Evolutionary conservation across 2,113 vertebrate genomes (phyloP), one percentile per base, ranked within the genome.

Genomic region (Anhinga rufa): DNA sequence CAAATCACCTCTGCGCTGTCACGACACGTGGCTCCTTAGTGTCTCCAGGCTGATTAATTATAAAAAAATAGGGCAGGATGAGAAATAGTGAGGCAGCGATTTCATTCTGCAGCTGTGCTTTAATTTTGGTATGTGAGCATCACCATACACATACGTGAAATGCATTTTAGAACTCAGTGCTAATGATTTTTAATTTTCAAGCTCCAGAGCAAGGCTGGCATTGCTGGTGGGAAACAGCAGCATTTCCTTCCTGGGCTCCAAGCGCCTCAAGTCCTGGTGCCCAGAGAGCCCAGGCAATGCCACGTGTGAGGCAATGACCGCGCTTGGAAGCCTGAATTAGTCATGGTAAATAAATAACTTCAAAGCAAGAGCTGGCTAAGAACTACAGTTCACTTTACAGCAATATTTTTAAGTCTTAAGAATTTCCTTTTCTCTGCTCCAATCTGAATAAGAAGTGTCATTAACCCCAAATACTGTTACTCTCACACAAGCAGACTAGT

Each of bases 21-120:
- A 75, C 5, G 0, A 14, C 55, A 46, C 66, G 80, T 21, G 49
- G 57, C 90, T 86, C 58, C 61, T 80, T 32, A 40, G 46, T 38
- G 51, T 40, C 57, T 72, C 26, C 7, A 2, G 4, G 46, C 51
- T 81, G 46, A 65, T 66, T 54, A 78, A 78, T 25, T 60, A 40
- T n/a, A 14, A 32, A 66, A 44, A 69, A 44, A 7, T 21, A 49
- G 42, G 36, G 7, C n/a, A 78, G 66, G 69, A 75, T 14, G 10
- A 89, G 51, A 38, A 89, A 31, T 5, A 51, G 69, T 0, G 36
- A 91, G 26, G 64, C 68, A 78, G 42, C 0, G 0, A 42, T 32
- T 36, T 46, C 57, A 44, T 46, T 57, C 86, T 69, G 68, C 34
- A 46, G 8, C 61, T 0, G 0, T 1, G 0, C 29, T 69, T 26